These are phyloP conservation scores for Rhagologus leucostigma DNA, from an alignment of 2,113 vertebrate genomes.

Conservation along the genomic window DNA sequence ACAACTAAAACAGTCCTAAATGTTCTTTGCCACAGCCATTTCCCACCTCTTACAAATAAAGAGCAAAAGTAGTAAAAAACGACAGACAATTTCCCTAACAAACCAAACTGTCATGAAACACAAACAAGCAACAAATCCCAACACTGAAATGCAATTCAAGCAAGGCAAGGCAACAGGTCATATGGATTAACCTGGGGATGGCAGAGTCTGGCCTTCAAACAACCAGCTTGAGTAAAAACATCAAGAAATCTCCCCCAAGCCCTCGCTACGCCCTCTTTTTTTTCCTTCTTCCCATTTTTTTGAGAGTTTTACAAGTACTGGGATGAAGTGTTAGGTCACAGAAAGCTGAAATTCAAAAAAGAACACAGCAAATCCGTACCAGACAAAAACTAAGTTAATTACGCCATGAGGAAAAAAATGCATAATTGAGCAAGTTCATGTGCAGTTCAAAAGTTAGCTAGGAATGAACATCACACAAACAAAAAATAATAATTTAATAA, in stretches of 20 bases:
- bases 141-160: not conserved
- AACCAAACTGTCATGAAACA: not conserved
- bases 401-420: not conserved
- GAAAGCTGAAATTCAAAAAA: not conserved
- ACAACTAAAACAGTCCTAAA: not conserved
- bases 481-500: not conserved
- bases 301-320: not conserved
- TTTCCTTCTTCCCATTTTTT: not conserved
- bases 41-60: not conserved
- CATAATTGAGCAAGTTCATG: not conserved
- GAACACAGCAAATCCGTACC: not conserved
- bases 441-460: not conserved
- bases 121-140: not conserved
- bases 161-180: not conserved
- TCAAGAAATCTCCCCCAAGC: not conserved
- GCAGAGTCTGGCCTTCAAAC: not conserved
- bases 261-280: accelerated
- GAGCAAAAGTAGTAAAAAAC: not conserved
- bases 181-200: not conserved
- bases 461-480: not conserved
- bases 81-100: not conserved
- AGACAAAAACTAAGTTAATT: not conserved
- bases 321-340: not conserved
- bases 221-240: not conserved
- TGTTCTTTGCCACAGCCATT: not conserved